Evolutionary conservation across 2,888 invertebrate genomes (phyloP).

Genomic region (Oithona nana): DNA sequence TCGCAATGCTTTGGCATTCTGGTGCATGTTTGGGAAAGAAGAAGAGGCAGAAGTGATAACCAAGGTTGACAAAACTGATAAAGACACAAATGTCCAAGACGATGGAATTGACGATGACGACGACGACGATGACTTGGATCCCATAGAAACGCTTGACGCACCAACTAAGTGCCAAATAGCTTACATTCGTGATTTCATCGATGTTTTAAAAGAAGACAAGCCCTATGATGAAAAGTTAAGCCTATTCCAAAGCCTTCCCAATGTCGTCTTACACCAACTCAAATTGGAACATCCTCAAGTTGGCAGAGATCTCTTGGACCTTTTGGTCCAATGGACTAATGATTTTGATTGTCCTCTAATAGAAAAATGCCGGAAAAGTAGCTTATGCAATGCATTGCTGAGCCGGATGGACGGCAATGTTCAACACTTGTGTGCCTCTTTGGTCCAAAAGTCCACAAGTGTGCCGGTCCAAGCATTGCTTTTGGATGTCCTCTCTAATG

Average conservation of each 20-base stretch:
- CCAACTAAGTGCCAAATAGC: neutral
- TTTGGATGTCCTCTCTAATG: neutral
- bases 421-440: neutral
- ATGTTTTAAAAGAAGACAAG: neutral
- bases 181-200: constrained; percentile 6
- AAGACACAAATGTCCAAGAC: neutral
- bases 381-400: neutral
- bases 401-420: neutral
- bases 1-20: neutral
- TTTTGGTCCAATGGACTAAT: neutral
- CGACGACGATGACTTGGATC: constrained; percentile 10
- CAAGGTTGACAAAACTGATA: neutral
- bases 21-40: neutral
- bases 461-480: neutral
- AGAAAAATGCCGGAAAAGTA: neutral
- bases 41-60: neutral
- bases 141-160: constrained; percentile 10
- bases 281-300: neutral
- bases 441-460: neutral
- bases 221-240: neutral
- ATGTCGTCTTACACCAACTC: neutral
- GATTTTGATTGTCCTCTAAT: neutral
- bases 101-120: neutral
- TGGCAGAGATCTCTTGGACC: neutral
- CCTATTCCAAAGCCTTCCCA: neutral